Conservation (phyloP, 2,113 vertebrate species). For the Indri indri region DNA sequence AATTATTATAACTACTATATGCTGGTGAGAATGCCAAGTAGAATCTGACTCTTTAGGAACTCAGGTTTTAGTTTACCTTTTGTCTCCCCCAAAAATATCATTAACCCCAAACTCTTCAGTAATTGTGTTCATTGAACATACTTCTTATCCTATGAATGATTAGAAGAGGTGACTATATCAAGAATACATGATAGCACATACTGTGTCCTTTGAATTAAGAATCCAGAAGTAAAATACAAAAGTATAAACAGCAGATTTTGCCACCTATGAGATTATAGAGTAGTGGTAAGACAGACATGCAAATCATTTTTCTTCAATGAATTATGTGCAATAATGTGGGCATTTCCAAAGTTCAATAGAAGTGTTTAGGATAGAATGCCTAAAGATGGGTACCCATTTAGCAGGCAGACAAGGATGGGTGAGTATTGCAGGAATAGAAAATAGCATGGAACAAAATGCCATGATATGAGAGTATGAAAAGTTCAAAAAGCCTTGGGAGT, state of each 20-base stretch:
- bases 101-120: neutral
- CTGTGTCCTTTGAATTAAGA: neutral
- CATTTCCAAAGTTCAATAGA: neutral
- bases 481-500: neutral
- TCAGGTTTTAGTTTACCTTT: neutral
- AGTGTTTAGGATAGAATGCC: neutral
- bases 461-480: neutral
- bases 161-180: neutral
- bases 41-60: neutral
- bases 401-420: neutral
- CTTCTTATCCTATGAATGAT: neutral
- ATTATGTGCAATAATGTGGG: neutral
- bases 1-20: conserved; percentile 11
- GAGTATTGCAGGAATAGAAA: neutral
- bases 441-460: neutral
- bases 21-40: neutral
- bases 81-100: neutral
- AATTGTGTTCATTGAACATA: neutral
- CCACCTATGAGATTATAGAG: neutral
- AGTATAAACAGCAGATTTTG: neutral
- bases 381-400: neutral
- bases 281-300: neutral
- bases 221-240: neutral
- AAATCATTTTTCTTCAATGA: neutral
- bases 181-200: neutral